These are phyloP conservation scores for Horisme vitalbata DNA, from an alignment of 2,888 invertebrate genomes.

Conservation along the genomic window DNA sequence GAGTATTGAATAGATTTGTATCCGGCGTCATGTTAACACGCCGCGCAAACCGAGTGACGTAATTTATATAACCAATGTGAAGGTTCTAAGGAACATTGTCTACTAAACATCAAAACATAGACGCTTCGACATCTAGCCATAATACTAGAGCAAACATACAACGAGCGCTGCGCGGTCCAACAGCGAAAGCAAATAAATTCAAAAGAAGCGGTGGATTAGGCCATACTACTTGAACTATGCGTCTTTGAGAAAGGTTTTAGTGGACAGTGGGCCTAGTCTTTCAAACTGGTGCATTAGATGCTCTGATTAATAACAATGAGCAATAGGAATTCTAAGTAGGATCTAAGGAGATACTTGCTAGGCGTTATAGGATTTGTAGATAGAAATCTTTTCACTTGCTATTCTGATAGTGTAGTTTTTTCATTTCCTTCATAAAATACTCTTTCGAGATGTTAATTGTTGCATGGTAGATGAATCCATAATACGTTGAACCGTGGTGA, in stretches of 20 bases:
- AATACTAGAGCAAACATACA: too few relatives aligned
- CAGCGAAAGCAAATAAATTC: too few relatives aligned
- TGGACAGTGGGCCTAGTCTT: slow-evolving; percentile 36
- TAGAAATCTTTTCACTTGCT: slow-evolving; percentile 42
- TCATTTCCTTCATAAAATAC: slow-evolving; percentile 29
- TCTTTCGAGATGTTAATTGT: too few relatives aligned
- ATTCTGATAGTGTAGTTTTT: slow-evolving; percentile 36
- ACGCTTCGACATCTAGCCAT: background rate
- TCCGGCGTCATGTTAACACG: slow-evolving; percentile 70
- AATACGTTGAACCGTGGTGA: too few relatives aligned
- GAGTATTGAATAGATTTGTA: slow-evolving; percentile 76
- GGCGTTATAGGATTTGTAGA: slow-evolving; percentile 29
- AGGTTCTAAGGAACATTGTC: slow-evolving; percentile 50
- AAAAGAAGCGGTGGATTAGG: too few relatives aligned
- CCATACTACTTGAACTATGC: too few relatives aligned
- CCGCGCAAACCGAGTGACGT: slow-evolving; percentile 65
- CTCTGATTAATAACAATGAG: slow-evolving; percentile 38
- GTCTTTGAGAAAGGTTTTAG: background rate
- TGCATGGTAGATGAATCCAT: too few relatives aligned
- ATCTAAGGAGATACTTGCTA: slow-evolving; percentile 28
- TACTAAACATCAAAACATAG: background rate
- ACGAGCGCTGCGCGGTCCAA: too few relatives aligned
- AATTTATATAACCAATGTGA: slow-evolving; percentile 80
- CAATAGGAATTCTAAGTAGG: slow-evolving; percentile 27
- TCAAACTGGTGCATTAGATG: slow-evolving; percentile 51